These are phyloP conservation scores for Aplodontia rufa DNA, from an alignment of 2,113 vertebrate species.

Conservation along the genomic window DNA sequence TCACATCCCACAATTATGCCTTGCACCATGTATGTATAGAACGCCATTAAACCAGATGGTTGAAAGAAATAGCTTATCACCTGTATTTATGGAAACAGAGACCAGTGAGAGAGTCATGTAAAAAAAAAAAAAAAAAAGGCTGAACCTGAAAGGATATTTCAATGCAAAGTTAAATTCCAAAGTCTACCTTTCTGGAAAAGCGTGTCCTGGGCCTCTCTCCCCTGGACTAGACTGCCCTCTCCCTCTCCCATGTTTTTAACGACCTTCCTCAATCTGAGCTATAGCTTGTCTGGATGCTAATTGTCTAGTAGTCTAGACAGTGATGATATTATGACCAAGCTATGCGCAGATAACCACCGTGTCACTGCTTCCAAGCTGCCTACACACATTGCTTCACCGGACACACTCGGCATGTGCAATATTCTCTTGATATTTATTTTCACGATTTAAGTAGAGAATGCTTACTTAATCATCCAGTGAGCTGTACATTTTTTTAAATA, in stretches of 20 bases:
- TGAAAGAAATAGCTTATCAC: neutral
- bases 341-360: conserved; percentile 85
- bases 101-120: neutral
- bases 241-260: conserved; percentile 8
- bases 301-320: conserved; percentile 89
- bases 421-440: conserved; percentile 84
- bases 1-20: neutral
- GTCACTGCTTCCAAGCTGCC: conserved; percentile 87
- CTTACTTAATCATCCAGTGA: conserved; percentile 75
- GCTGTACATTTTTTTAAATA: conserved; percentile 52
- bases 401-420: conserved; percentile 82
- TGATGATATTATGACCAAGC: conserved; percentile 88
- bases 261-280: conserved; percentile 82
- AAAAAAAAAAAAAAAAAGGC: neutral
- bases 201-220: neutral
- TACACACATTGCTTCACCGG: conserved; percentile 85
- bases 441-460: conserved; percentile 78
- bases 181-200: neutral
- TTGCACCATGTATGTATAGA: neutral
- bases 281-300: conserved; percentile 87
- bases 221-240: neutral
- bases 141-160: neutral
- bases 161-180: neutral
- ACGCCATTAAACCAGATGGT: neutral
- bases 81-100: neutral